Base-by-base conservation (phyloP, 2,113 vertebrate species). In the Tragelaphus buxtoni region DNA sequence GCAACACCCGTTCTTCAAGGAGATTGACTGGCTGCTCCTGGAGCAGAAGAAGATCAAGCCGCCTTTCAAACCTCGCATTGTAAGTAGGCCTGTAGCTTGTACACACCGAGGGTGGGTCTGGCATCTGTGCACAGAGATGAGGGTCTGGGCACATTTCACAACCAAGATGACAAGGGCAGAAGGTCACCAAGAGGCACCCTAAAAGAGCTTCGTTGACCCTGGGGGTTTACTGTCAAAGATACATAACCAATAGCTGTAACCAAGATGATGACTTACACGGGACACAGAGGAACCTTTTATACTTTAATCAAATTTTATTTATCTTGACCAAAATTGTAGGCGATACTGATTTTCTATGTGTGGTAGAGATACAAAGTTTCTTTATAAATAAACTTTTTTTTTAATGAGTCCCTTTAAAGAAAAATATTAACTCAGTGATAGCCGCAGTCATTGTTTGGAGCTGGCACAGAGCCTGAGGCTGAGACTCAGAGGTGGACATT, bases 21-120 rank as follows among this genome's bases (percentile, higher is more conserved):
- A 99, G 97, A 99, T 99, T 24, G 99, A 99, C 99, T 99, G 99
- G 99, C 98, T 99, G 60, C 99, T 99, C 97, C 99, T 99, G 98
- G 99, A 99, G 96, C 99, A 99, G 98, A 99, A 99, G 97, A 99
- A 99, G 98, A 99, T 99, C 99, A 99, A 99, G 97, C 99, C 99
- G 0, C 99, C 99, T 94, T 99, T 99, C 98, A 99, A 99, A 98
- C 99, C 99, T 65, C 99, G 99, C 86, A 99, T 99, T 98, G 99
- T 99, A 99, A 99, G 99, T 99, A 49, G 63, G 51, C 65, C 88
- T 47, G 0, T 10, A 45, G 55, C 95, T 14, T 45, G 9, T 32
- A 24, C 18, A 1, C 13, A 1, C n/a, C 0, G 0, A 1, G 47
- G 77, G 24, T 22, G 12, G n/a, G 51, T 12, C 12, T 35, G 51